phyloP scores from a whole-genome alignment of 2,113 vertebrate genomes.

The Brachyistius frenatus region DNA sequence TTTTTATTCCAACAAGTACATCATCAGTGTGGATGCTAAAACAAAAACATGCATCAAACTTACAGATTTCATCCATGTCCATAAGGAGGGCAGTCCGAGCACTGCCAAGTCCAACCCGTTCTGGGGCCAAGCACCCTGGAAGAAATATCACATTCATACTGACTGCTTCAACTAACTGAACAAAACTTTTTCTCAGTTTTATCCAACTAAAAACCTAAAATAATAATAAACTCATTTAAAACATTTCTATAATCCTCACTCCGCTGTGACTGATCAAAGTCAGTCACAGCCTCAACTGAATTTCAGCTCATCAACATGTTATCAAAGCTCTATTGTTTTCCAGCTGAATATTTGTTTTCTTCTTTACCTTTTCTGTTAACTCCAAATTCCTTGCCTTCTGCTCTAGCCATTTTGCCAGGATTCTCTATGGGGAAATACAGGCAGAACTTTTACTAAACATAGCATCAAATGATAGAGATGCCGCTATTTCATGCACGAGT shows the following conservation, averaged over 20 bases:
- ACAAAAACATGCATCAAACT: constrained; percentile 34
- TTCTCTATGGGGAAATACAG: constrained; percentile 82
- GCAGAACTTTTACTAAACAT: neutral
- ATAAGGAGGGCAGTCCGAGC: constrained; percentile 85
- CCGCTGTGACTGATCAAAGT: no score
- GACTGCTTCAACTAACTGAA: neutral
- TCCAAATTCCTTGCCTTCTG: constrained; percentile 92
- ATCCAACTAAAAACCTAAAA: neutral
- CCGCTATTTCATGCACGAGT: neutral
- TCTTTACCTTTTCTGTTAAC: constrained; percentile 93
- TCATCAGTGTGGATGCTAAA: neutral
- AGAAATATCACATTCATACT: neutral
- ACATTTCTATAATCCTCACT: no score
- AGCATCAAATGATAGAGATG: neutral
- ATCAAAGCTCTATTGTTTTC: neutral
- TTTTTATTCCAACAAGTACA: neutral
- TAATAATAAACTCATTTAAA: no score
- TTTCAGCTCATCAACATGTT: no score
- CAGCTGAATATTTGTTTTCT: neutral
- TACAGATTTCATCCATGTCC: constrained; percentile 88
- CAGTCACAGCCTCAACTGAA: no score
- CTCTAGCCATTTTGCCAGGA: constrained; percentile 93
- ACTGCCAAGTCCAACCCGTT: constrained; percentile 93
- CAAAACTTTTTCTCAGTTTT: neutral
- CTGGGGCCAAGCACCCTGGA: constrained; percentile 93